Evolutionary conservation across 2,888 invertebrate species (phyloP), one percentile per base, ranked within the genome.

Genomic region (Chaitophorus viminalis): DNA sequence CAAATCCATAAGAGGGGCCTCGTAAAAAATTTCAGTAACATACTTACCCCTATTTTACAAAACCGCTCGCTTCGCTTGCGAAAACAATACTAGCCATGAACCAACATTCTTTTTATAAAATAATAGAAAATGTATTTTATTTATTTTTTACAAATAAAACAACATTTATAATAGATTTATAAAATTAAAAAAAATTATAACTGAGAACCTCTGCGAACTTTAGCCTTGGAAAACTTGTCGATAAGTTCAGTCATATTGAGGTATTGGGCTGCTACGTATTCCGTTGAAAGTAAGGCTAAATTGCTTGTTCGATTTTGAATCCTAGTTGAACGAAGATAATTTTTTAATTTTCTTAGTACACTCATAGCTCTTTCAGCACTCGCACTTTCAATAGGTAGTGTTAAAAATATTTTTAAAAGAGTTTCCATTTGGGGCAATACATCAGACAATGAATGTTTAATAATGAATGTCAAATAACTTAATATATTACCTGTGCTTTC

Each of bases 401-500:
- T 29, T 46, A 75, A 75, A 75, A 75, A 75, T 46, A 75, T 75
- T 75, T 29, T 75, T 77, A 21, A 52, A 52, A 52, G 8, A 52
- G 76, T 52, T 52, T 77, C 76, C 52, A 77, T 77, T 77, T 52
- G 46, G 52, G 52, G 52, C 76, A 77, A 77, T 31, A 77, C 52
- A 52, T 77, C 76, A 52, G 76, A 77, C 76, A 77, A 77, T 77
- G 39, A 75, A 46, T 75, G 75, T 75, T 75, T 74, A 74, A 74
- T 70, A 70, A 74, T 36, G 25, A 74, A 36, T 74, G 36, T 36
- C 74, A 74, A 36, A 75, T 75, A 46, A 52, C 52, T 52, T 52
- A 52, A 52, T 52, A 52, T 52, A 52, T 52, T 52, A 52, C 52
- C 52, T 52, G 25, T 74, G 25, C 11, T 74, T 74, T 74, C 74